Conservation (phyloP, 2,888 invertebrate genomes). For the Polietes domitor region DNA sequence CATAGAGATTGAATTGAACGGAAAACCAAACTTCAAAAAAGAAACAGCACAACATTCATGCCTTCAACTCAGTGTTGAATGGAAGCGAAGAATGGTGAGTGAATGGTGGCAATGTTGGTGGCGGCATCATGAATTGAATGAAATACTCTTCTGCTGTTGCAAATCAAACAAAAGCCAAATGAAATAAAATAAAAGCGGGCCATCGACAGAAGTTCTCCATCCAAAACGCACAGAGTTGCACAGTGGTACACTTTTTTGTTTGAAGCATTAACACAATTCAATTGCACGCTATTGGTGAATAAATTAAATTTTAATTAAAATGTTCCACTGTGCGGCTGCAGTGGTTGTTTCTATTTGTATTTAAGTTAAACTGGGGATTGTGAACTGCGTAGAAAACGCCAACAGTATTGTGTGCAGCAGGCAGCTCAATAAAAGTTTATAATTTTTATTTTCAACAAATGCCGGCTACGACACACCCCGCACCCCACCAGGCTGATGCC, state of each 20-base stretch:
- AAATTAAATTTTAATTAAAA: too few relatives aligned
- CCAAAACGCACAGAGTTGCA: not conserved
- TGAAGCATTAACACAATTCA: too few relatives aligned
- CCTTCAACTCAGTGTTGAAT: not conserved
- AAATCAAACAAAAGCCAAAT: not conserved
- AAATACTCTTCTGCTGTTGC: not conserved
- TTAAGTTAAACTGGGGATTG: too few relatives aligned
- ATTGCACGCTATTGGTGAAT: too few relatives aligned
- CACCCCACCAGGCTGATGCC: not conserved
- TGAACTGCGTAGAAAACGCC: not conserved
- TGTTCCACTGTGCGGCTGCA: not conserved
- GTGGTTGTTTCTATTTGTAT: not conserved
- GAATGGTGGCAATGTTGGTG: not conserved
- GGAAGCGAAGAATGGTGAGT: not conserved
- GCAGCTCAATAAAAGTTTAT: not conserved
- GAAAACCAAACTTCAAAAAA: not conserved
- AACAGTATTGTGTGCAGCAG: not conserved
- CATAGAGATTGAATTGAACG: not conserved
- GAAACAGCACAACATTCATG: not conserved
- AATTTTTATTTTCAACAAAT: slow-evolving; percentile 6
- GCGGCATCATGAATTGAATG: not conserved
- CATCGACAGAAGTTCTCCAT: not conserved
- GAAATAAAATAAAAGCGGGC: not conserved
- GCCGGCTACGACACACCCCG: not conserved
- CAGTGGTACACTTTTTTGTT: too few relatives aligned